phyloP scores from a whole-genome alignment of 2,113 vertebrate genomes.

The Casuarius casuarius region DNA sequence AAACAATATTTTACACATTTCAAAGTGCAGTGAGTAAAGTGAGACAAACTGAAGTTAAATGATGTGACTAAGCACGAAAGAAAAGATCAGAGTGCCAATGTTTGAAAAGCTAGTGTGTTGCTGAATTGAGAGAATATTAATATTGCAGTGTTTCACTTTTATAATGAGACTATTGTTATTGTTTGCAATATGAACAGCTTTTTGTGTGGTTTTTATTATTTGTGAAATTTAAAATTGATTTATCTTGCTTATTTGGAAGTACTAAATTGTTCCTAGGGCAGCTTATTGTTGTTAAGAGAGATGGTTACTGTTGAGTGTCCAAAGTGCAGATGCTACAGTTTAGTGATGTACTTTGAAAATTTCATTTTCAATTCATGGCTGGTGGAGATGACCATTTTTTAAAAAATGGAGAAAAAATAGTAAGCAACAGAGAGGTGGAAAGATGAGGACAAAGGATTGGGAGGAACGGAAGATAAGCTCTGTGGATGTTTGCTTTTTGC shows the following conservation, averaged over 20 bases:
- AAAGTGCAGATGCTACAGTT: background rate
- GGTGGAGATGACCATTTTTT: background rate
- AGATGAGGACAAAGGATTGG: background rate
- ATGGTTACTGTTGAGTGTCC: background rate
- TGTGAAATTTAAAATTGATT: background rate
- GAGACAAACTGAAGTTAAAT: background rate
- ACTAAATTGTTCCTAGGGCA: background rate
- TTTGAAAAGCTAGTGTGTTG: background rate
- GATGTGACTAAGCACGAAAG: background rate
- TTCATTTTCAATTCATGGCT: background rate
- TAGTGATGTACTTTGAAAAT: background rate
- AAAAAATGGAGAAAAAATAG: background rate
- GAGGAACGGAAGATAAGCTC: background rate
- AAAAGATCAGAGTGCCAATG: background rate
- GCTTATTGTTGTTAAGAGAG: background rate
- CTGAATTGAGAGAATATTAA: background rate
- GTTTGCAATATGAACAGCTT: background rate
- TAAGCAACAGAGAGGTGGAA: background rate
- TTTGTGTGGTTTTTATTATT: background rate
- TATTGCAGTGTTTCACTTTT: background rate
- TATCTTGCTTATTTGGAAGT: background rate
- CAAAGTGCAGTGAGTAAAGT: background rate
- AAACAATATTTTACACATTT: background rate
- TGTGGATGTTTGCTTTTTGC: background rate
- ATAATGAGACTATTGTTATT: background rate